Conservation (phyloP, 2,797 vertebrate genomes). For the Acipenser oxyrinchus region DNA sequence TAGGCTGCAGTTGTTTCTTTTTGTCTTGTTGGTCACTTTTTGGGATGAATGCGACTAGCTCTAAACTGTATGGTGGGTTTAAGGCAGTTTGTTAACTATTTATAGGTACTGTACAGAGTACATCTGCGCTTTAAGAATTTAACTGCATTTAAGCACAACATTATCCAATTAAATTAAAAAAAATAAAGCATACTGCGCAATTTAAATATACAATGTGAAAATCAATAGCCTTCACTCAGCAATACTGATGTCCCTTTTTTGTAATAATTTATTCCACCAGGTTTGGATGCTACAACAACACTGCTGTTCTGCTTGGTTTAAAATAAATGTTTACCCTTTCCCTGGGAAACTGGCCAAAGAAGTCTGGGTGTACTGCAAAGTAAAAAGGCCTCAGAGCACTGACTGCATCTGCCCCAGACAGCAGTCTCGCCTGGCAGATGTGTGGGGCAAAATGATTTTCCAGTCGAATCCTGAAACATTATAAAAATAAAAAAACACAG, state of each 20-base stretch:
- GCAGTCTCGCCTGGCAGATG: constrained; percentile 55
- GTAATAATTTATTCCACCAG: background rate
- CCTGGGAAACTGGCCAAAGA: constrained; percentile 87
- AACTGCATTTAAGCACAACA: too few relatives aligned
- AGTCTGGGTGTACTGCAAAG: constrained; percentile 94
- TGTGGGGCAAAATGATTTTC: constrained; percentile 43
- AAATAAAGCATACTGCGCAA: too few relatives aligned
- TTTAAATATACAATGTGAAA: background rate
- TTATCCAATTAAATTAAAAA: too few relatives aligned
- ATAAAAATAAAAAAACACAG: constrained; percentile 15
- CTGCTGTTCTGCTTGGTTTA: background rate
- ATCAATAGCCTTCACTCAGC: background rate
- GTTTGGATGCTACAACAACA: background rate
- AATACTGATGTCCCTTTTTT: background rate
- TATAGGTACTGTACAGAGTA: too few relatives aligned
- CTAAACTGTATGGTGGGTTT: too few relatives aligned
- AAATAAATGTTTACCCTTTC: constrained; percentile 70
- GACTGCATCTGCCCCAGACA: constrained; percentile 82
- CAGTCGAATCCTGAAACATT: constrained; percentile 50
- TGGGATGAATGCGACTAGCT: too few relatives aligned
- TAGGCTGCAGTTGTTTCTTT: too few relatives aligned
- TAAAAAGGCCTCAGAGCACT: constrained; percentile 92
- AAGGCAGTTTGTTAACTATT: too few relatives aligned
- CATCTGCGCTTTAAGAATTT: too few relatives aligned
- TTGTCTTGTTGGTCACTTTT: too few relatives aligned